Evolutionary conservation across 2,888 invertebrate genomes (phyloP).

Genomic region (Euplexia lucipara): DNA sequence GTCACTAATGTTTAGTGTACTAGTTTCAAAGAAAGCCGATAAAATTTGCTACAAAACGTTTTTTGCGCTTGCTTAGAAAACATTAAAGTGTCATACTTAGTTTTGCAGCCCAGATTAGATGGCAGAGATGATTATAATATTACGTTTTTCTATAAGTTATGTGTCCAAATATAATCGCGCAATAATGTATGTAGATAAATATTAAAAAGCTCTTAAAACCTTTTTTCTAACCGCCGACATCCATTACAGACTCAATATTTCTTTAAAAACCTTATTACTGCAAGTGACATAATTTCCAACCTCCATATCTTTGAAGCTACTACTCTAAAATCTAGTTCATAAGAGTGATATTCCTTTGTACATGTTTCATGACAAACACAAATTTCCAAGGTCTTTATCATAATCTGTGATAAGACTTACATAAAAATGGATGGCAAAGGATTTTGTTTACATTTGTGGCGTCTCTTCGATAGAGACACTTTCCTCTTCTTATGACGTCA

Average conservation of each 20-base stretch:
- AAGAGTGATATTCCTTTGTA: conserved; percentile 28
- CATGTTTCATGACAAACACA: conserved; percentile 45
- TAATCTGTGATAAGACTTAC: conserved; percentile 60
- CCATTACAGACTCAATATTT: conserved; percentile 61
- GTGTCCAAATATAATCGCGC: no score
- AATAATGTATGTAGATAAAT: conserved; percentile 15
- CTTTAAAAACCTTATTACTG: conserved; percentile 43
- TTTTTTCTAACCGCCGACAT: conserved; percentile 48
- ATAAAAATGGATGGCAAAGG: conserved; percentile 53
- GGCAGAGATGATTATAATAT: no score
- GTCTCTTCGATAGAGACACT: conserved; percentile 30
- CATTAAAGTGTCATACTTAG: no score
- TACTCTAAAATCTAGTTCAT: background rate
- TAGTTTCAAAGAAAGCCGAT: no score
- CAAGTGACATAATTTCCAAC: conserved; percentile 15
- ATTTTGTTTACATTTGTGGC: conserved; percentile 54
- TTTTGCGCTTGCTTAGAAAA: no score
- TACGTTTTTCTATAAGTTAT: no score
- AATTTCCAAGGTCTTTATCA: conserved; percentile 60
- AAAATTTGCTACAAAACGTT: no score
- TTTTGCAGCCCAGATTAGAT: no score
- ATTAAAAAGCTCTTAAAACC: conserved; percentile 47
- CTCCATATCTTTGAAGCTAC: background rate
- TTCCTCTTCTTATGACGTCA: conserved; percentile 49
- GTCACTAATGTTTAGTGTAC: no score